These are phyloP conservation scores for Rhinoptilus africanus DNA, from an alignment of 2,113 vertebrate species.

Conservation along the genomic window DNA sequence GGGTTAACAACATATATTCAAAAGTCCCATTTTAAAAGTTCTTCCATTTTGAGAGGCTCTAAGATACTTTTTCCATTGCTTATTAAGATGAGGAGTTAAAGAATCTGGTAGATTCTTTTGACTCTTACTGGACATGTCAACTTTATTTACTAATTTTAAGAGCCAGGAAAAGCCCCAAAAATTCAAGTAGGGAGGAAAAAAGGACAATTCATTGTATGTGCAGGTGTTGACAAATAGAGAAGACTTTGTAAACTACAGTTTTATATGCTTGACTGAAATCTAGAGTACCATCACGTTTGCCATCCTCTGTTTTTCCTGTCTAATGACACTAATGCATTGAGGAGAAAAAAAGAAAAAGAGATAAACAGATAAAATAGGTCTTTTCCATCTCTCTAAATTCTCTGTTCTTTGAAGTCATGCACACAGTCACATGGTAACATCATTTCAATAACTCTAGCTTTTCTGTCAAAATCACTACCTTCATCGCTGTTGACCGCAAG, in stretches of 20 bases:
- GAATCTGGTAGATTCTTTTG: neutral
- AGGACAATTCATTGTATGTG: neutral
- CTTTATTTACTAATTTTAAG: neutral
- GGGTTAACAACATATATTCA: neutral
- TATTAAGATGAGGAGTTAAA: neutral
- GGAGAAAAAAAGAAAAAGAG: neutral
- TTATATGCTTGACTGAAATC: neutral
- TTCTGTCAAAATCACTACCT: neutral
- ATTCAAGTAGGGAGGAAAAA: fast-evolving
- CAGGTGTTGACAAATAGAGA: neutral
- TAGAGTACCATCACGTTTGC: neutral
- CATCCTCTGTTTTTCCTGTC: neutral
- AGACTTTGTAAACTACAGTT: neutral
- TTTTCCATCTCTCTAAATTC: neutral
- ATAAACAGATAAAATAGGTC: neutral
- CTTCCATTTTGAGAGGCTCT: neutral
- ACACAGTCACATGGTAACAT: neutral
- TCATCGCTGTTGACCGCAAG: neutral
- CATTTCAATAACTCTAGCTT: neutral
- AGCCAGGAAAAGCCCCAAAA: neutral
- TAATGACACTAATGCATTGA: neutral
- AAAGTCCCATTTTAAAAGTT: neutral
- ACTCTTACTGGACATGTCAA: neutral
- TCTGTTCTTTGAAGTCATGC: neutral
- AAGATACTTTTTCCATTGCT: neutral